Evolutionary conservation across 2,888 invertebrate species (phyloP).

Genomic region (Aleiodes leptofemur): DNA sequence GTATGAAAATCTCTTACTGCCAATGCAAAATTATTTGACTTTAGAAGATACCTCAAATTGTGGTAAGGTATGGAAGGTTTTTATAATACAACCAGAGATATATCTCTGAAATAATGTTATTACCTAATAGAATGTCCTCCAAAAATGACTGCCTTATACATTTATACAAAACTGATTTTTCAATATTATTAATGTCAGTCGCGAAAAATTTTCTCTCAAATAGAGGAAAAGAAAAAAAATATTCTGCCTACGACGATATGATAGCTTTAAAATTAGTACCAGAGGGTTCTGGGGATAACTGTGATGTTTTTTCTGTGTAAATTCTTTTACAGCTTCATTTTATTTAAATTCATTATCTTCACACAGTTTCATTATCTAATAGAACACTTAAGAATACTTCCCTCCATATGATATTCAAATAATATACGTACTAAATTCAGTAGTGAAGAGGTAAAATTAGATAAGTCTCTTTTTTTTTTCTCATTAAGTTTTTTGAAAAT

Average conservation of each 20-base stretch:
- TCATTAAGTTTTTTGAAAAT: too few relatives aligned
- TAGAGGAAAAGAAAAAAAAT: background rate
- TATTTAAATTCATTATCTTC: too few relatives aligned
- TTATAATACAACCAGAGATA: slow-evolving; percentile 73
- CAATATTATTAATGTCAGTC: too few relatives aligned
- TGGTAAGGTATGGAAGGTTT: slow-evolving; percentile 79
- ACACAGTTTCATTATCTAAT: too few relatives aligned
- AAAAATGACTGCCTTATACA: background rate
- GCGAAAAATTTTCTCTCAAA: background rate
- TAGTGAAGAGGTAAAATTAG: too few relatives aligned
- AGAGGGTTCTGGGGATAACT: background rate
- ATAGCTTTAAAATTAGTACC: background rate
- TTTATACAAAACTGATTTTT: too few relatives aligned
- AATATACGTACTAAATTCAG: too few relatives aligned
- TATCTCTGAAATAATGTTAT: slow-evolving; percentile 59
- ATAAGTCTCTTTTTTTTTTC: too few relatives aligned
- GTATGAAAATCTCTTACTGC: slow-evolving; percentile 79
- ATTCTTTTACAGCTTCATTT: background rate
- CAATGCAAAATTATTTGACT: slow-evolving; percentile 78
- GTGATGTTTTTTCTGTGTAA: background rate
- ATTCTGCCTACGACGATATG: background rate
- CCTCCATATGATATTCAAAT: too few relatives aligned
- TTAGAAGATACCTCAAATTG: slow-evolving; percentile 79
- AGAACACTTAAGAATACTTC: too few relatives aligned
- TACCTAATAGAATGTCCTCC: background rate